These are phyloP conservation scores for Spodoptera litura DNA, from an alignment of 1,140 invertebrate genomes.

Conservation along the genomic window DNA sequence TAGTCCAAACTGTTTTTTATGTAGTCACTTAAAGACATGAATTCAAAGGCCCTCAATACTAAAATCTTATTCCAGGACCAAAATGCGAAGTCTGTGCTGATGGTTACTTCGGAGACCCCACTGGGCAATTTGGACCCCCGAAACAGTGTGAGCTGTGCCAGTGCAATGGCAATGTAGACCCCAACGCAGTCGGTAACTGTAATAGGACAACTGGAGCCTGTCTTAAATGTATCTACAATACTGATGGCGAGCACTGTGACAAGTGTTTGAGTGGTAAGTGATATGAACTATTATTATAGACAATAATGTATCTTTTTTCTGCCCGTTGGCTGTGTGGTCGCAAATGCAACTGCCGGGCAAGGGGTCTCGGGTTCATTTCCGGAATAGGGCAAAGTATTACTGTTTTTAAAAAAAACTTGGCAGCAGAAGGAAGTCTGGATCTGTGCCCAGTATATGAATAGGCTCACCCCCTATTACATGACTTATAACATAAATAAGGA, in stretches of 20 bases:
- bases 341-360: too few species aligned
- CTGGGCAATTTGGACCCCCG: conserved; percentile 88
- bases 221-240: conserved; percentile 98
- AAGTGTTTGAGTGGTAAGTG: conserved; percentile 93
- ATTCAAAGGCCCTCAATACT: neutral
- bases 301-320: neutral
- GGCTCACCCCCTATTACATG: too few species aligned
- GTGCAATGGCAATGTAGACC: conserved; percentile 98
- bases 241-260: conserved; percentile 95
- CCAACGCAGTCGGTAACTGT: conserved; percentile 97
- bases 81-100: conserved; percentile 97
- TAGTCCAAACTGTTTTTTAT: too few species aligned
- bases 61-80: conserved; percentile 87
- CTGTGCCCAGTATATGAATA: too few species aligned
- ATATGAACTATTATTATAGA: too few species aligned
- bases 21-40: neutral
- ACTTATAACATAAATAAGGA: too few species aligned
- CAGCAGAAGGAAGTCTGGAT: too few species aligned
- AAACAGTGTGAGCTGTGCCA: conserved; percentile 94
- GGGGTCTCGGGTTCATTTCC: too few species aligned
- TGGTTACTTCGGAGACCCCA: conserved; percentile 97
- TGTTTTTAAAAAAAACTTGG: too few species aligned
- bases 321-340: too few species aligned
- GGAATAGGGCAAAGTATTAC: too few species aligned
- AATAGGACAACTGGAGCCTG: conserved; percentile 97